Evolutionary conservation across 2,888 invertebrate genomes (phyloP).

Genomic region (Eupeodes luniger): DNA sequence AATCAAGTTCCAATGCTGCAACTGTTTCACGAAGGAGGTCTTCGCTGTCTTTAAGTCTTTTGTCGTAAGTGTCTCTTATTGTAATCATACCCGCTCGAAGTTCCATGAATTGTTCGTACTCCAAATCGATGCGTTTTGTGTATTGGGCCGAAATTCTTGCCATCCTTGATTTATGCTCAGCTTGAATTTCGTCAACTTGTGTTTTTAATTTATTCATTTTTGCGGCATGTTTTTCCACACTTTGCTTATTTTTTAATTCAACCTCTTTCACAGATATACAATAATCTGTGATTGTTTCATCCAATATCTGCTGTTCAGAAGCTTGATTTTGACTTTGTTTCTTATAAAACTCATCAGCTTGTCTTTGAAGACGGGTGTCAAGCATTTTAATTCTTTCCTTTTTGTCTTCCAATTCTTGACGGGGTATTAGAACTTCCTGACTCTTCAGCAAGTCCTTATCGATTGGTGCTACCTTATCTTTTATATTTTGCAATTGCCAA

Average conservation of each 20-base stretch:
- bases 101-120: constrained; percentile 92
- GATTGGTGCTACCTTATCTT: constrained; percentile 87
- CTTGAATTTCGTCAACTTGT: constrained; percentile 89
- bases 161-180: constrained; percentile 87
- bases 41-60: constrained; percentile 87
- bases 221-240: constrained; percentile 88
- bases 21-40: constrained; percentile 83
- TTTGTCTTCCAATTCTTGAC: constrained; percentile 91
- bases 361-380: constrained; percentile 89
- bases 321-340: constrained; percentile 92
- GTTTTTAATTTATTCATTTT: constrained; percentile 92
- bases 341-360: constrained; percentile 94
- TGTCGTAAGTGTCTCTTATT: constrained; percentile 89
- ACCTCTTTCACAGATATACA: constrained; percentile 92
- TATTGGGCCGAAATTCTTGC: constrained; percentile 90
- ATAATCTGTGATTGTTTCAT: constrained; percentile 92
- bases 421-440: constrained; percentile 93
- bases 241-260: constrained; percentile 86
- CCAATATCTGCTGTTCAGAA: constrained; percentile 91
- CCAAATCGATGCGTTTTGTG: constrained; percentile 93
- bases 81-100: constrained; percentile 88
- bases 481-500: constrained; percentile 92
- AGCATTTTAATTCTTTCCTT: constrained; percentile 87
- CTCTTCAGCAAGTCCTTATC: constrained; percentile 91
- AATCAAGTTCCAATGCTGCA: constrained; percentile 85